Conservation (phyloP, 2,113 vertebrate genomes). For the Rhinoderma darwinii region DNA sequence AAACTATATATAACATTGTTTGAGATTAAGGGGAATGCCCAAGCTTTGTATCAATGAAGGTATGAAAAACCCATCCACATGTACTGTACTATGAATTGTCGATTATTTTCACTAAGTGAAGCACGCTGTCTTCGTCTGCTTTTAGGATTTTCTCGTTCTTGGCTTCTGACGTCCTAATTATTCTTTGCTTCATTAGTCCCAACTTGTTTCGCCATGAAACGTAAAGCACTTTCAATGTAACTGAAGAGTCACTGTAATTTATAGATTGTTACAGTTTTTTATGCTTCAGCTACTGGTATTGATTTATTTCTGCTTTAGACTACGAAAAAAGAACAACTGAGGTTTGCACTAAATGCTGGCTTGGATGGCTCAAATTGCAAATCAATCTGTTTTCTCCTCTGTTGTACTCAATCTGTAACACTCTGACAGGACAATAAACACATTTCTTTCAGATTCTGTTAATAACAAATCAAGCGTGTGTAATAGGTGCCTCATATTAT, state of each 20-base stretch:
- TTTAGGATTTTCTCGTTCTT: background rate
- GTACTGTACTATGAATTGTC: too few species aligned
- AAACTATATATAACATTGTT: too few species aligned
- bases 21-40: too few species aligned
- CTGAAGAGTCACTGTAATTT: background rate
- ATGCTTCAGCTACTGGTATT: slow-evolving; percentile 18
- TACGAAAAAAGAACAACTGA: slow-evolving; percentile 42
- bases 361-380: slow-evolving; percentile 19
- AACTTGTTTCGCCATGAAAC: background rate
- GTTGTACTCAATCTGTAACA: slow-evolving; percentile 23
- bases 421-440: slow-evolving; percentile 26
- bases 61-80: too few species aligned
- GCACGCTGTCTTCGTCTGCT: background rate
- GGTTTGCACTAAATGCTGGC: slow-evolving; percentile 46
- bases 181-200: background rate
- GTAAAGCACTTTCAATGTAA: slow-evolving; percentile 9
- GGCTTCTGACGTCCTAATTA: background rate
- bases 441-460: slow-evolving; percentile 7
- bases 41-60: too few species aligned
- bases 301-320: slow-evolving; percentile 47
- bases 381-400: slow-evolving; percentile 45
- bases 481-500: slow-evolving; percentile 7
- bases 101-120: too few species aligned
- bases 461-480: slow-evolving; percentile 10
- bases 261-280: slow-evolving; percentile 43